These are phyloP conservation scores for Drosophila sordidapex DNA, from an alignment of 2,888 invertebrate species.

Conservation along the genomic window DNA sequence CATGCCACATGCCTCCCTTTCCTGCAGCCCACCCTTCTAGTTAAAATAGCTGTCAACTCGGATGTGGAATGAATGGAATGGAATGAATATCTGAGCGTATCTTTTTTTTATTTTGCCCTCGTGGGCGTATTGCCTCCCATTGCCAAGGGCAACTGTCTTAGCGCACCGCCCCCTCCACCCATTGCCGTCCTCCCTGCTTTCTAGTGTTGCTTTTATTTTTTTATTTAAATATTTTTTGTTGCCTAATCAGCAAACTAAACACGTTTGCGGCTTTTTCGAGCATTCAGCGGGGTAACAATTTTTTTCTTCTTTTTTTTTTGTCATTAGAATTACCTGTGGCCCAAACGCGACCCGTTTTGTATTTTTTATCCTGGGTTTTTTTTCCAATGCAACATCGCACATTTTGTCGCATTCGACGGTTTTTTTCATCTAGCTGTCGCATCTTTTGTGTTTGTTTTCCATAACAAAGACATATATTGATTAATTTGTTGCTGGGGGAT, in stretches of 20 bases:
- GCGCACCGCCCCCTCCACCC: not conserved
- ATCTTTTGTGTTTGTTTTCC: slow-evolving; percentile 12
- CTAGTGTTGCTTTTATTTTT: not conserved
- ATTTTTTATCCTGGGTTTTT: slow-evolving; percentile 22
- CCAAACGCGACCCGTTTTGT: slow-evolving; percentile 10
- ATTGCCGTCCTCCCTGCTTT: slow-evolving; percentile 8
- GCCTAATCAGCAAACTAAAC: slow-evolving; percentile 61
- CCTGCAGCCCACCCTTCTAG: not conserved
- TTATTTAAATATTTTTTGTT: slow-evolving; percentile 22
- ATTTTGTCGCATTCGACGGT: not conserved
- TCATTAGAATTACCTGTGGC: slow-evolving; percentile 41
- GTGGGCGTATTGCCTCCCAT: slow-evolving; percentile 22
- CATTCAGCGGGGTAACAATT: slow-evolving; percentile 34
- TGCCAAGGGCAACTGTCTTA: slow-evolving; percentile 65
- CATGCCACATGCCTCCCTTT: slow-evolving; percentile 14
- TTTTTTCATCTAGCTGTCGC: slow-evolving; percentile 16
- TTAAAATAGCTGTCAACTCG: slow-evolving; percentile 41
- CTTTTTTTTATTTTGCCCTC: slow-evolving; percentile 21
- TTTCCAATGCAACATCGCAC: slow-evolving; percentile 42
- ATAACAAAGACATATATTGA: slow-evolving; percentile 49
- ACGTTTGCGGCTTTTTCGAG: slow-evolving; percentile 56
- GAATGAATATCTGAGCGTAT: slow-evolving; percentile 32
- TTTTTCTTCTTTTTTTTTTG: slow-evolving; percentile 4
- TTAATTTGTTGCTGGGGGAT: slow-evolving; percentile 41
- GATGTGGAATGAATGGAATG: slow-evolving; percentile 3